phyloP scores from a whole-genome alignment of 37 sponge, comb jelly and placozoan species.

The Axinella damicornis region DNA sequence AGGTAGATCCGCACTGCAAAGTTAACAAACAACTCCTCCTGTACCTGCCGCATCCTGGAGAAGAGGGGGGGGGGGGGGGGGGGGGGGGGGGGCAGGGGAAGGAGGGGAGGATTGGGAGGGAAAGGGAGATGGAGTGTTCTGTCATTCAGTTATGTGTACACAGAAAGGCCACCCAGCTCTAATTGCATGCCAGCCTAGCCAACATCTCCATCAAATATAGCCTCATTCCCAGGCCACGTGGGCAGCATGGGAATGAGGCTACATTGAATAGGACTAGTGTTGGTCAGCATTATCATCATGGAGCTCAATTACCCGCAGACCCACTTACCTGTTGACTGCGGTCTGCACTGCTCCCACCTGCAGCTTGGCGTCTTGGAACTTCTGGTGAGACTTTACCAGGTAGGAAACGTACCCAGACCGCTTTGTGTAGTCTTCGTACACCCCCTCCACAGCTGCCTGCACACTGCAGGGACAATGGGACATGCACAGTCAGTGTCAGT shows the following conservation, averaged over 20 bases:
- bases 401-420: constrained; percentile 55
- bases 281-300: too few species aligned
- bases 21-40: constrained; percentile 44
- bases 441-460: constrained; percentile 25
- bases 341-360: constrained; percentile 45
- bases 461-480: constrained; percentile 40
- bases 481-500: too few species aligned
- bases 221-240: too few species aligned
- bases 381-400: constrained; percentile 58
- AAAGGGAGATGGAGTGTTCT: too few species aligned
- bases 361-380: constrained; percentile 55
- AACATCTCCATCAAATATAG: too few species aligned
- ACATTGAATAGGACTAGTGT: background rate
- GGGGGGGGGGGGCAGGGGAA: background rate
- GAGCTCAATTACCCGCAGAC: too few species aligned
- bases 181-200: too few species aligned
- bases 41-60: constrained; percentile 33
- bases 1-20: constrained; percentile 49
- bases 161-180: too few species aligned
- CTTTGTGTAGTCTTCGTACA: constrained; percentile 41
- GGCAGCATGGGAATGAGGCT: too few species aligned
- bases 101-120: too few species aligned
- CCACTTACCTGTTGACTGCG: constrained; percentile 54
- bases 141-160: too few species aligned
- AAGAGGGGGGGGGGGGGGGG: background rate